A percentile compares a stretch with the other conserved stretches of the same genome.
phyloP scores from a whole-genome alignment of 2,888 invertebrate species.

The Napeogenes inachia region DNA sequence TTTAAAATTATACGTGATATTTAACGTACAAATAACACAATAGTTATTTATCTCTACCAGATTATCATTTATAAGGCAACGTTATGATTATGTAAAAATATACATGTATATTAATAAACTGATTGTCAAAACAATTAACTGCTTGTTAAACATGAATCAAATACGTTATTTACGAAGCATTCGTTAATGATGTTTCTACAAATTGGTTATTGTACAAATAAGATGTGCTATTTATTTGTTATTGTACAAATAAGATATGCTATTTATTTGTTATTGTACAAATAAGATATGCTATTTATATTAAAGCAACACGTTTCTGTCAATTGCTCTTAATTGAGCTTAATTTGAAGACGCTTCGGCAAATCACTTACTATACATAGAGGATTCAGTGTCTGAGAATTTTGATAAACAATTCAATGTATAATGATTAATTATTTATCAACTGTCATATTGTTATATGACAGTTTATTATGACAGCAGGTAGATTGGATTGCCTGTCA shows the following conservation, averaged over 20 bases:
- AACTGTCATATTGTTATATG: too few relatives aligned
- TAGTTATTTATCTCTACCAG: too few relatives aligned
- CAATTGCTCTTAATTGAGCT: constrained; percentile 32
- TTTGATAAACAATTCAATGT: constrained; percentile 13
- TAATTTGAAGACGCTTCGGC: constrained; percentile 30
- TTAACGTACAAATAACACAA: too few relatives aligned
- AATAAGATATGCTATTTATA: constrained; percentile 15
- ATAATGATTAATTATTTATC: background rate
- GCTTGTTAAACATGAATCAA: too few relatives aligned
- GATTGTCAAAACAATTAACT: too few relatives aligned
- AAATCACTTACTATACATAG: constrained; percentile 27
- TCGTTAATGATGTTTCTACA: background rate
- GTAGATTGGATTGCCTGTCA: too few relatives aligned
- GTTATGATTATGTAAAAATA: too few relatives aligned
- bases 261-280: constrained; percentile 11
- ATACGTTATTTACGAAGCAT: too few relatives aligned
- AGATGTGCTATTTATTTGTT: constrained; percentile 13
- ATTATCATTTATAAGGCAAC: too few relatives aligned
- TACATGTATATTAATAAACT: too few relatives aligned
- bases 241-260: constrained; percentile 2
- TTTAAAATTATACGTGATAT: too few relatives aligned
- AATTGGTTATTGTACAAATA: constrained; percentile 1
- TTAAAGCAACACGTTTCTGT: constrained; percentile 22
- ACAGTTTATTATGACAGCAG: too few relatives aligned
- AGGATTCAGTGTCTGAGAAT: constrained; percentile 21